Evolutionary conservation across 1,140 invertebrate species (phyloP).

Genomic region (Popillia japonica): DNA sequence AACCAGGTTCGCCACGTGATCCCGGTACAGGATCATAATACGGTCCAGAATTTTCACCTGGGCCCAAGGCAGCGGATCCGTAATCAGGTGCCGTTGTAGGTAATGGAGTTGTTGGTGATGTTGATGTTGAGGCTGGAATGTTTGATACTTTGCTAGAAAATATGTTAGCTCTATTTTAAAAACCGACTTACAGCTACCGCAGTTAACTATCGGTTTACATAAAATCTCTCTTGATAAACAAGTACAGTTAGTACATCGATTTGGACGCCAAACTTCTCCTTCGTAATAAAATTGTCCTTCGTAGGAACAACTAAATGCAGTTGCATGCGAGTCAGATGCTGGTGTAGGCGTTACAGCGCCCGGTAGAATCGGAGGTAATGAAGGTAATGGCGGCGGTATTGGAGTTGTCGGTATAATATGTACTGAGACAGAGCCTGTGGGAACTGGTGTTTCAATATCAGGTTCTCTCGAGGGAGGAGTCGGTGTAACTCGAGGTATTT

Average conservation of each 20-base stretch:
- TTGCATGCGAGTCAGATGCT: slow-evolving; percentile 43
- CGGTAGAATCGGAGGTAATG: slow-evolving; percentile 48
- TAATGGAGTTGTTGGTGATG: slow-evolving; percentile 50
- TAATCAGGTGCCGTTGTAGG: slow-evolving; percentile 39
- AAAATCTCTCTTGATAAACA: slow-evolving; percentile 66
- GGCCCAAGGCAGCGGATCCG: not conserved
- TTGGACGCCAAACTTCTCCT: slow-evolving; percentile 70
- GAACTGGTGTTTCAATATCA: slow-evolving; percentile 26
- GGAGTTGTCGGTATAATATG: slow-evolving; percentile 29
- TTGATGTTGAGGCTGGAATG: slow-evolving; percentile 41
- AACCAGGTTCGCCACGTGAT: slow-evolving; percentile 55
- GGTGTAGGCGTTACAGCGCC: slow-evolving; percentile 30
- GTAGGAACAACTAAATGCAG: slow-evolving; percentile 60
- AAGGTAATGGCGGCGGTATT: slow-evolving; percentile 49
- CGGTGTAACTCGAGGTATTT: slow-evolving; percentile 38
- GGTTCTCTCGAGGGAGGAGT: not conserved
- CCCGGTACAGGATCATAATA: slow-evolving; percentile 45
- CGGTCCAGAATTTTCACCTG: not conserved
- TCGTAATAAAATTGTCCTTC: slow-evolving; percentile 67
- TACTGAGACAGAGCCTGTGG: not conserved
- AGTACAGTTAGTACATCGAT: slow-evolving; percentile 71
- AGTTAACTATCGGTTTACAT: slow-evolving; percentile 12
- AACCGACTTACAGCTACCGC: not conserved
- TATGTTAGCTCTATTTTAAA: not conserved
- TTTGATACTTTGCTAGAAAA: slow-evolving; percentile 31